phyloP scores from a whole-genome alignment of 2,797 vertebrate species.

The Anabas testudineus region DNA sequence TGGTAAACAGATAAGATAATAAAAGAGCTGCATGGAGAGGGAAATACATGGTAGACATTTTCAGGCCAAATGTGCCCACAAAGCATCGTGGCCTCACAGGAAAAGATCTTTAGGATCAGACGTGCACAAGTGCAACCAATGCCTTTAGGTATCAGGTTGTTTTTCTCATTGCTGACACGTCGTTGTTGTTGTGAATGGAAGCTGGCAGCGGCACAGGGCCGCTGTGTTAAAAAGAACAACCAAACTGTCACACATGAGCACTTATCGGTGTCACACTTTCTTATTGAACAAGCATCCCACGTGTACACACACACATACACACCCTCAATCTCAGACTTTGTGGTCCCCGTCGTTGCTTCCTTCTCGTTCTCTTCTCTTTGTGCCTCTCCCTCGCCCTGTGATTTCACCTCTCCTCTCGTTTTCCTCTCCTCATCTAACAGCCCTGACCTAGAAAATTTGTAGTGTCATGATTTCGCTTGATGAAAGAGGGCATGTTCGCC shows the following conservation, averaged over 20 bases:
- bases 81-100: slow-evolving; percentile 30
- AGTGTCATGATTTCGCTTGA: slow-evolving; percentile 56
- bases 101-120: slow-evolving; percentile 38
- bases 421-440: slow-evolving; percentile 21
- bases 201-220: slow-evolving; percentile 20
- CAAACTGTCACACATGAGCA: slow-evolving; percentile 56
- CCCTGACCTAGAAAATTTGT: slow-evolving; percentile 61
- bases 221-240: slow-evolving; percentile 59
- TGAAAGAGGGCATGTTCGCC: slow-evolving; percentile 44
- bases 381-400: slow-evolving; percentile 20
- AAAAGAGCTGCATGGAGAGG: slow-evolving; percentile 9
- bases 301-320: background rate
- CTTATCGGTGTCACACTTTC: slow-evolving; percentile 58
- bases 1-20: slow-evolving; percentile 19
- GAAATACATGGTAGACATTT: slow-evolving; percentile 36
- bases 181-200: slow-evolving; percentile 45
- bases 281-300: slow-evolving; percentile 26
- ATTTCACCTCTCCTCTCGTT: slow-evolving; percentile 34
- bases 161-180: slow-evolving; percentile 46
- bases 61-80: slow-evolving; percentile 30
- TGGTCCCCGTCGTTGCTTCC: slow-evolving; percentile 10
- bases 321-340: slow-evolving; percentile 22
- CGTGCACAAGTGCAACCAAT: slow-evolving; percentile 10
- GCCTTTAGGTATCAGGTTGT: slow-evolving; percentile 32
- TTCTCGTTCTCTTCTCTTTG: background rate